Base-by-base conservation (phyloP, 2,888 invertebrate species). In the Chymomyza caudatula region DNA sequence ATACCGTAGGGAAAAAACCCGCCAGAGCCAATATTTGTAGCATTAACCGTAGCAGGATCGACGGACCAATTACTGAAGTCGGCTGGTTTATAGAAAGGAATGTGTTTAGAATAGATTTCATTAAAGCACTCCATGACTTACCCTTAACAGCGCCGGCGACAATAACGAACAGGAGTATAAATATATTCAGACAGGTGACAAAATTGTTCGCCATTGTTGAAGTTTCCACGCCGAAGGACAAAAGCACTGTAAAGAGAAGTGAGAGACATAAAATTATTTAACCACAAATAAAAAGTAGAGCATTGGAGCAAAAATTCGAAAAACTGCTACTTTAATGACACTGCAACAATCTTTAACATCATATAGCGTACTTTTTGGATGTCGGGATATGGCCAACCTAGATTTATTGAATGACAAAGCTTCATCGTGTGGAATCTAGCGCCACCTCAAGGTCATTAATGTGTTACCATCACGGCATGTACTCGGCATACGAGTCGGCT, bases 1-100 rank as follows among this genome's bases (percentile, higher is more conserved):
- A 96, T 91, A 0, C 98, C 98, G 89, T 94, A 98, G 0, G 98
- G 98, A 86, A 96, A 93, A 90, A 97, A 98, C 0, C 98, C 98
- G 0, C 98, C 98, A 0, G 86, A 86, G 0, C 98, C 98, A 0
- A 91, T 91, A 20, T 85, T 65, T 2, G 78, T 78, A 2, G 68
- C 69, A 55, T 86, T 87, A 4, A 64, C 25, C 0, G 47, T 20
- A 1, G 20, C 6, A 2, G 91, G 88, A 63, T 89, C 86, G 13
- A 93, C 90, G 3, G 86, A 84, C 94, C 94, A 94, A 82, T 93
- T 92, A 44, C 78, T 83, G 2, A 90, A 76, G 61, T 92, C 90
- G n/a, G 92, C 93, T 90, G 20, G 0, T 49, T 44, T 15, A 44
- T 13, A 43, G 43, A 11, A 51, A 15, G 22, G 8, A 43, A 51